A percentile compares a stretch with the other conserved stretches of the same genome.
These are phyloP conservation scores for Oscheius onirici DNA, from an alignment of 2,888 invertebrate species.

Conservation along the genomic window DNA sequence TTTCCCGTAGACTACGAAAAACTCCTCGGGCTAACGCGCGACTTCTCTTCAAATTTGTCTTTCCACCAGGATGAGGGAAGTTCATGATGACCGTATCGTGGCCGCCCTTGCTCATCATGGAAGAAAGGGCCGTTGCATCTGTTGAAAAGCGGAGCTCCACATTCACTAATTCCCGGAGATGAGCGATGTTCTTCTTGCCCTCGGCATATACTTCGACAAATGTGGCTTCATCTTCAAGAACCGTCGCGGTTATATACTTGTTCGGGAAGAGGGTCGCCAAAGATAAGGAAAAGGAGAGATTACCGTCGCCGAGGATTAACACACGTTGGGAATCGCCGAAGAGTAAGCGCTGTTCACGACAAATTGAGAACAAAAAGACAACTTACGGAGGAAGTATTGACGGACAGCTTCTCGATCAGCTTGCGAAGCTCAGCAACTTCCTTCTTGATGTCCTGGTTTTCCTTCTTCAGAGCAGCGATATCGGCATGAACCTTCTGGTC, in stretches of 20 bases:
- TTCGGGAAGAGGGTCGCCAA: slow-evolving; percentile 32
- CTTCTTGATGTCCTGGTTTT: slow-evolving; percentile 44
- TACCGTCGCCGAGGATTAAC: slow-evolving; percentile 56
- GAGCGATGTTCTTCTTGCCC: slow-evolving; percentile 27
- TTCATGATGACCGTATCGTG: slow-evolving; percentile 77
- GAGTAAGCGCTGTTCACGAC: slow-evolving; percentile 14
- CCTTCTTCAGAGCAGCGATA: slow-evolving; percentile 42
- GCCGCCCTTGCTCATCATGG: slow-evolving; percentile 26
- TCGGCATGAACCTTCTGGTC: slow-evolving; percentile 28
- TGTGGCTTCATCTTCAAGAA: slow-evolving; percentile 44
- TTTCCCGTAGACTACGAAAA: slow-evolving; percentile 44
- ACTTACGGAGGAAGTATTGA: slow-evolving; percentile 21
- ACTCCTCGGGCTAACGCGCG: slow-evolving; percentile 74
- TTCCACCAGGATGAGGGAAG: slow-evolving; percentile 78
- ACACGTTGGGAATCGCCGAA: slow-evolving; percentile 34
- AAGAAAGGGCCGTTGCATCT: slow-evolving; percentile 48
- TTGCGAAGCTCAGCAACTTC: slow-evolving; percentile 45
- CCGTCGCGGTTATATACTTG: slow-evolving; percentile 41
- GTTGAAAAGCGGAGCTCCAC: slow-evolving; percentile 43
- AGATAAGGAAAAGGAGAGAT: slow-evolving; percentile 53
- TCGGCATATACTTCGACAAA: slow-evolving; percentile 42
- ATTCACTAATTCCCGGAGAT: slow-evolving; percentile 34
- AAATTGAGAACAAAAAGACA: not conserved
- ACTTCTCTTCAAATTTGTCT: slow-evolving; percentile 77
- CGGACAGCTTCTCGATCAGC: slow-evolving; percentile 48